Conservation (phyloP, 2,888 invertebrate species). For the Rhyacophila evoluta region DNA sequence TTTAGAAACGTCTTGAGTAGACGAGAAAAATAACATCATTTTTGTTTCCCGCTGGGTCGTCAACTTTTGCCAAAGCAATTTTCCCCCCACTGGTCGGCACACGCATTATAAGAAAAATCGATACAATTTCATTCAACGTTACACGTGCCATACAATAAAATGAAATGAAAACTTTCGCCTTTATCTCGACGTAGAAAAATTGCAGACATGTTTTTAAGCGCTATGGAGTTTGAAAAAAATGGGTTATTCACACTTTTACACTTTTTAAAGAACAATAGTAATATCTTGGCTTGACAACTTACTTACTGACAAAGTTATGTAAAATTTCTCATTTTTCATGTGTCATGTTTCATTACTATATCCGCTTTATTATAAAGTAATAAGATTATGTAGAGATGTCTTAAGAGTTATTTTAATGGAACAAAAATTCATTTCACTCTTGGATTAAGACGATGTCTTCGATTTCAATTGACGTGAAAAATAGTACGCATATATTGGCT, state of each 20-base stretch:
- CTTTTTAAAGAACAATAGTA: not conserved
- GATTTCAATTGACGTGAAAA: too few species aligned
- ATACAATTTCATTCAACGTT: constrained; percentile 4
- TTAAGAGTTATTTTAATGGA: too few species aligned
- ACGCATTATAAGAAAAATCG: constrained; percentile 17
- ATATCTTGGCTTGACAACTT: not conserved
- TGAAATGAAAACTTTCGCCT: constrained; percentile 1
- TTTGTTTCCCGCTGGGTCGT: not conserved
- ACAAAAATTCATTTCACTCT: too few species aligned
- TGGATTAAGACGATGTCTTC: too few species aligned
- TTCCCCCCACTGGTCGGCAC: not conserved
- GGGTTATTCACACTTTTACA: not conserved
- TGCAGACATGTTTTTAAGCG: not conserved
- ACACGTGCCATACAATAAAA: constrained; percentile 18
- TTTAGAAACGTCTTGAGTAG: not conserved
- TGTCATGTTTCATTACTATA: too few species aligned
- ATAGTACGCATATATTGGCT: too few species aligned
- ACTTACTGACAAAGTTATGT: too few species aligned
- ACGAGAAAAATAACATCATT: not conserved
- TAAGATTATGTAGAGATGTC: too few species aligned
- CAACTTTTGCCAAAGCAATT: constrained; percentile 11
- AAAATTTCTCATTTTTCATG: too few species aligned
- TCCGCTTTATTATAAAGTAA: too few species aligned
- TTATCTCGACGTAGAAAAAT: constrained; percentile 13
- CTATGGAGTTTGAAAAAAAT: not conserved